phyloP scores from a whole-genome alignment of 2,113 vertebrate genomes.

The Aplodontia rufa region DNA sequence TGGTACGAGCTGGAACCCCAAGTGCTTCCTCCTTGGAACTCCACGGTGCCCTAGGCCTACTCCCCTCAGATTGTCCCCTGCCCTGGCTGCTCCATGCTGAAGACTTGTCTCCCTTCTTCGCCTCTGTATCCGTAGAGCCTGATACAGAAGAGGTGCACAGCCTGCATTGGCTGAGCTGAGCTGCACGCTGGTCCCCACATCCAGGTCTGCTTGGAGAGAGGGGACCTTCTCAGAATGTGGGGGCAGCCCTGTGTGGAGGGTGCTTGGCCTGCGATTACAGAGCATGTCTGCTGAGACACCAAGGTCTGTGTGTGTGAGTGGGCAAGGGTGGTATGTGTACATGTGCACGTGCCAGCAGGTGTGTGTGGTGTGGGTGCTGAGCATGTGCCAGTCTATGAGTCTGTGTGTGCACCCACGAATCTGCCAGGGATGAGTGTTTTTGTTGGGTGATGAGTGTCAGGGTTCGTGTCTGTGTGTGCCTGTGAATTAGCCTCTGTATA shows the following conservation, averaged over 20 bases:
- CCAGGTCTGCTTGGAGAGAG: not conserved
- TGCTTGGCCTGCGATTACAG: not conserved
- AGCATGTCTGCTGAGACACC: not conserved
- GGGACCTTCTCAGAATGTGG: not conserved
- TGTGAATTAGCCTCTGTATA: not conserved
- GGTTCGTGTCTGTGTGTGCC: not conserved
- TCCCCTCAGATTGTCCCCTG: not conserved
- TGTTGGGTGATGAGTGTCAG: not conserved
- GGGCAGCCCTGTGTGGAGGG: not conserved
- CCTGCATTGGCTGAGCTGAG: not conserved
- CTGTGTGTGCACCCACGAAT: rapidly evolving
- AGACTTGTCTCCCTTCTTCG: not conserved
- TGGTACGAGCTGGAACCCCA: not conserved
- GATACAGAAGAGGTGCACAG: not conserved
- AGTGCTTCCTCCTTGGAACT: not conserved
- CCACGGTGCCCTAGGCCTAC: rapidly evolving
- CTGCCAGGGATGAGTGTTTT: not conserved
- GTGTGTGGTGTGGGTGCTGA: not conserved
- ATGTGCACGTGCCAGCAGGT: not conserved
- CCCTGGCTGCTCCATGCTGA: not conserved
- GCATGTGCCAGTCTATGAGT: not conserved
- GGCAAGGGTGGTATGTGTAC: not conserved
- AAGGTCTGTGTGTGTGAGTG: not conserved
- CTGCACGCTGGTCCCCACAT: not conserved
- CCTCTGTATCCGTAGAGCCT: not conserved